Evolutionary conservation across 2,797 vertebrate genomes (phyloP).

Genomic region (Trichosurus vulpecula): DNA sequence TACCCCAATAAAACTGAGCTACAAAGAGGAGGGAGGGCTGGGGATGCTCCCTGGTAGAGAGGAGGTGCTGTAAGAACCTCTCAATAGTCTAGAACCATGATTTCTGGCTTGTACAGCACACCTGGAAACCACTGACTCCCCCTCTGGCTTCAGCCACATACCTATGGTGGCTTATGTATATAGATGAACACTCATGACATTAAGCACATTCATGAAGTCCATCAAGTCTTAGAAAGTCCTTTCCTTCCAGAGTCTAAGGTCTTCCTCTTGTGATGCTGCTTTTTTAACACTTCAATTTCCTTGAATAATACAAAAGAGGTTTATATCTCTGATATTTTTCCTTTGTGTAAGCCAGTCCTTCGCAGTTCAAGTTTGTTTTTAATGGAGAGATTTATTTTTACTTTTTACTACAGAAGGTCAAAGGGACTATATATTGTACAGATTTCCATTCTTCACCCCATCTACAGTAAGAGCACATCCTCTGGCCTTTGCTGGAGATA

Average conservation of each 20-base stretch:
- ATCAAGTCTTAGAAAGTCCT: too few relatives aligned
- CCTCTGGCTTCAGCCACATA: not conserved
- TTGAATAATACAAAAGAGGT: not conserved
- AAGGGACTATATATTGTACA: rapidly evolving
- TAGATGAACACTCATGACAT: too few relatives aligned
- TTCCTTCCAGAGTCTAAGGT: too few relatives aligned
- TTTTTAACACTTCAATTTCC: not conserved
- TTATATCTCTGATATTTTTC: not conserved
- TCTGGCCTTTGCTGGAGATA: not conserved
- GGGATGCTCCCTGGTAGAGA: not conserved
- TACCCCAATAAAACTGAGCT: not conserved
- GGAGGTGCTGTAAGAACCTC: not conserved
- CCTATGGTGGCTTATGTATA: not conserved
- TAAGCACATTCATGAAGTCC: too few relatives aligned
- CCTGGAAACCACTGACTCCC: not conserved
- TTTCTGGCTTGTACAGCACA: not conserved
- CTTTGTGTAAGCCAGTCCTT: not conserved
- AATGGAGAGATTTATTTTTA: not conserved
- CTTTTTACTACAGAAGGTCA: not conserved
- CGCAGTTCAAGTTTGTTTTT: not conserved
- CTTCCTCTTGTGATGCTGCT: too few relatives aligned
- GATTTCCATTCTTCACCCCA: slow-evolving; percentile 38
- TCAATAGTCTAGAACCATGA: not conserved
- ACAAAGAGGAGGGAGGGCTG: not conserved
- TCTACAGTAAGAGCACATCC: not conserved